Base-by-base conservation (phyloP, 2,888 invertebrate species). In the Crematogaster levior region DNA sequence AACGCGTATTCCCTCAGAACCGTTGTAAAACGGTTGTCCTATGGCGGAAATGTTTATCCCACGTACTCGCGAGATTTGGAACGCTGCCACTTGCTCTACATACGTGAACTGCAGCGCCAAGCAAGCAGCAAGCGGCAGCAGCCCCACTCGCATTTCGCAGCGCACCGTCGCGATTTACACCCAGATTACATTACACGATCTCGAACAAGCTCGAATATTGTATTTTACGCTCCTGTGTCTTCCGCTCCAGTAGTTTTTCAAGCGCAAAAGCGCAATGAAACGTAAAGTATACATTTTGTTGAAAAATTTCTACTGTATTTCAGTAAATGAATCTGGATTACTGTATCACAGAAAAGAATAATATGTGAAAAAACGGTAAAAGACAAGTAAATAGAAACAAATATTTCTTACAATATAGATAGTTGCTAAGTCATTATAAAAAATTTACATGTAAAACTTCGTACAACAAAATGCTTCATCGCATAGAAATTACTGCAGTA, bases 41-140 rank as follows among this genome's bases (percentile, higher is more conserved):
- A 84, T 34, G 56, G 86, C 90, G 91, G 92, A 92, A 93, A 92
- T 93, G 91, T 93, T 93, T 93, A 92, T 92, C 89, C 89, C 85
- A 80, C 84, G 86, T 90, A 90, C 88, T 90, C 86, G 91, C 87
- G 90, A 92, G 91, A 93, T 92, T 93, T 93, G 93, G 93, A 93
- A 93, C 90, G 88, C 90, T 93, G 93, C 93, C 93, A 93, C 91
- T 93, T 92, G 92, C 91, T 92, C 92, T 91, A 91, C 91, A 92
- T 92, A 93, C 91, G 92, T 90, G 91, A 91, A 92, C 88, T 87
- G 89, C 91, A 88, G 75, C 88, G 90, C 86, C 90, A 93, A 92
- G 87, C 86, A 91, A 75, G 75, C 61, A 21, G 85, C 87, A 51
- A 43, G 51, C 75, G 21, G 58, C 58, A 73, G 27, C 74, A 30